A percentile compares a stretch with the other conserved stretches of the same genome.
Evolutionary conservation across 2,113 vertebrate species (phyloP).

Genomic region (Lagopus muta): DNA sequence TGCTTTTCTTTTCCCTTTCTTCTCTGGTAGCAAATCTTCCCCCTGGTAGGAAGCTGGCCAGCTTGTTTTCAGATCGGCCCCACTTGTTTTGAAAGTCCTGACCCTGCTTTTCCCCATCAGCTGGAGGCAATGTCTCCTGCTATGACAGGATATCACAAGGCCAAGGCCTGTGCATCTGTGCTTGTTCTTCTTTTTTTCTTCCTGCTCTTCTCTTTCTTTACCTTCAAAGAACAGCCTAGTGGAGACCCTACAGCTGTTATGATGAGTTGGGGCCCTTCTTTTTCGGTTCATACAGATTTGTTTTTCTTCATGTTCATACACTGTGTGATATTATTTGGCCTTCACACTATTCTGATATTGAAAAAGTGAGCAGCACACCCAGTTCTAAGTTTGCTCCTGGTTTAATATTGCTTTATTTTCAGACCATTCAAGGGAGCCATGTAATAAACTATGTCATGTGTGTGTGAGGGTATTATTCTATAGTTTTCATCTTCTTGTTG

Average conservation of each 20-base stretch:
- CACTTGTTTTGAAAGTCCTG: constrained; percentile 46
- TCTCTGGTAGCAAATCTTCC: neutral
- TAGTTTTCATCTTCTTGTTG: constrained; percentile 16
- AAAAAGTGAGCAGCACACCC: neutral
- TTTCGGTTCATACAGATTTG: neutral
- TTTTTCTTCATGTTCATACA: neutral
- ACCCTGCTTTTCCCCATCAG: constrained; percentile 3
- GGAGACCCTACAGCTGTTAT: neutral
- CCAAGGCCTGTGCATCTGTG: neutral
- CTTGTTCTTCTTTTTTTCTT: neutral
- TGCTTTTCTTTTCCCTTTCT: fast-evolving
- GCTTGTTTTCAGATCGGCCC: constrained; percentile 22
- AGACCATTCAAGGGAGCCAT: neutral
- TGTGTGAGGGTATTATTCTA: neutral
- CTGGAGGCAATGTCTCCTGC: constrained; percentile 10
- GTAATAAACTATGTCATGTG: neutral
- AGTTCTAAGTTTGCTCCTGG: neutral
- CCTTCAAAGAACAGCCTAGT: neutral
- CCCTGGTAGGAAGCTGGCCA: neutral
- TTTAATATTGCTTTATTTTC: neutral
- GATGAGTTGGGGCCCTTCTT: fast-evolving
- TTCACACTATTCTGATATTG: neutral
- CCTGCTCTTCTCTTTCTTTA: neutral
- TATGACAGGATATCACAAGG: neutral
- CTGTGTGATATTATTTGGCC: neutral